Base-by-base conservation (phyloP, 1,140 invertebrate genomes). In the Chironomus striatipennis region DNA sequence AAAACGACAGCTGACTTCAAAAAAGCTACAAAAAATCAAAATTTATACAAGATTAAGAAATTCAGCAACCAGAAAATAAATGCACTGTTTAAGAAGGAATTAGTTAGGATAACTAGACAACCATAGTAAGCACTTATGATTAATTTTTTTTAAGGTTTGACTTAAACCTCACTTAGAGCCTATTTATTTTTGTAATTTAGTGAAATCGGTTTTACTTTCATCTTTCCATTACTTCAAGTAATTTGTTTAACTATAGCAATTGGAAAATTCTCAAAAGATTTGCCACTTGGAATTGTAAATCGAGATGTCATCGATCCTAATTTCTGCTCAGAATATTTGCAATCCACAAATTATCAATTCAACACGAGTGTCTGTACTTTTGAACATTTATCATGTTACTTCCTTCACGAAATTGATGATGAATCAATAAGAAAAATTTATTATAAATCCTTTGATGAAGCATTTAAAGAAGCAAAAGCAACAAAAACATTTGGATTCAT, bases 211-310 rank as follows among this genome's bases (percentile, higher is more conserved):
- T 34, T 96, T 80, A 88, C 94, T 73, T 84, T 95, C 24, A 76
- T 93, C 34, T 89, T 97, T 77, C 95, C 95, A 1, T 83, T 93
- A 2, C 80, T 95, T 8, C 89, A 96, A 86, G 84, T 92, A n/a
- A 83, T 88, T 6, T 83, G 91, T 0, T 96, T 96, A 80, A 92
- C 94, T 82, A 77, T 90, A 42, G 88, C 92, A 10, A 88, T 96
- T 73, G 94, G 94, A 6, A 85, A 87, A 24, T 90, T 94, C 76
- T 92, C 93, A 0, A 87, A 86, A 74, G 86, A 88, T 47, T 83
- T 96, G 0, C 83, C 84, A n/a, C 77, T 97, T 15, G 93, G 88
- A 0, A 82, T 34, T 97, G 0, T 89, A 95, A 2, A 94, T 93
- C 77, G 82, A 90, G 0, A 93, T 95, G 81, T 84, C 85, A 2